These are phyloP conservation scores for Uropsilus gracilis DNA, from an alignment of 2,113 vertebrate genomes.

Conservation along the genomic window DNA sequence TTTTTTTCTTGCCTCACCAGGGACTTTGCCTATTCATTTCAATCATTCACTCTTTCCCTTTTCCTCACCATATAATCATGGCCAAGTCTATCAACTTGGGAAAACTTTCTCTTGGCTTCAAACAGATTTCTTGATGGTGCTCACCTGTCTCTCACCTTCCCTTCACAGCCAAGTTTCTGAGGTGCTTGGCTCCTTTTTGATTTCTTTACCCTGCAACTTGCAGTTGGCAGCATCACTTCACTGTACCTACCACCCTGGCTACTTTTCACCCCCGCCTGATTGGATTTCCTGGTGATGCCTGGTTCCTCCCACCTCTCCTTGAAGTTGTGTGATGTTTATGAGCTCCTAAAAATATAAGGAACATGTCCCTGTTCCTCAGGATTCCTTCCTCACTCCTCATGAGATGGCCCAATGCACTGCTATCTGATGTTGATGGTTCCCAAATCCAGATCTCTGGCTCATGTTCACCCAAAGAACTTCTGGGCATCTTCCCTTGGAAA, in stretches of 20 bases:
- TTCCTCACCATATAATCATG: neutral
- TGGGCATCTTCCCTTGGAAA: neutral
- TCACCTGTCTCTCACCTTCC: neutral
- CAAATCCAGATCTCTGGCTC: neutral
- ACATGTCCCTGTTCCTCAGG: neutral
- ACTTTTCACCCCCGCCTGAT: neutral
- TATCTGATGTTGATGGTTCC: no score
- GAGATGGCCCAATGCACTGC: neutral
- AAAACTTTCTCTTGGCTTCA: neutral
- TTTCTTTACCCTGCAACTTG: neutral
- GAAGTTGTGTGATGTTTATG: conserved; percentile 6
- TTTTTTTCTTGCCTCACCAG: neutral
- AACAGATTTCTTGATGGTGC: neutral
- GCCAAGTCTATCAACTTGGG: neutral
- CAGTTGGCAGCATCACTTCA: neutral
- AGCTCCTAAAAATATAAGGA: neutral
- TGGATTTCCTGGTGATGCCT: no score
- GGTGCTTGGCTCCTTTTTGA: neutral
- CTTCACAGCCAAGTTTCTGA: neutral
- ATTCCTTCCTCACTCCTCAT: neutral
- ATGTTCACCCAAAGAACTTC: neutral
- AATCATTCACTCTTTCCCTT: neutral
- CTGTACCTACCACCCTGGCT: neutral
- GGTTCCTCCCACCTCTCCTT: neutral
- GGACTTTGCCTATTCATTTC: neutral